Evolutionary conservation across 2,888 invertebrate species (phyloP).

Genomic region (Diabrotica balteata): DNA sequence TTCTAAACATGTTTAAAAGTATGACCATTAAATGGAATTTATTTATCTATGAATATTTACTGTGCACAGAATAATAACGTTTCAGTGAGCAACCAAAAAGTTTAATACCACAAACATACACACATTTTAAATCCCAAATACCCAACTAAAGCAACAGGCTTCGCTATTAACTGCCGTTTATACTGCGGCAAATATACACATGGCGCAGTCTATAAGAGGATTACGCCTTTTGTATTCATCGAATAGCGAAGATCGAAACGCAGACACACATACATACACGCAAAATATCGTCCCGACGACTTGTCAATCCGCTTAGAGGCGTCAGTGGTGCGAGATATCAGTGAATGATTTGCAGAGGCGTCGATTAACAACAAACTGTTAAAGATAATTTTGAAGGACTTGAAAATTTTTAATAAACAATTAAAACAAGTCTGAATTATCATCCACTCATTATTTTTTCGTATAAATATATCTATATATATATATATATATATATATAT

Average conservation of each 20-base stretch:
- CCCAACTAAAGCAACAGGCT: constrained; percentile 14
- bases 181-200: constrained; percentile 22
- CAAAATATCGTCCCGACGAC: constrained; percentile 13
- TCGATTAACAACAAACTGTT: no score
- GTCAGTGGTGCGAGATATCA: background rate
- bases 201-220: constrained; percentile 35
- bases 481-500: no score
- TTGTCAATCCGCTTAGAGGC: constrained; percentile 26
- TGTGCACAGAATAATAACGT: no score
- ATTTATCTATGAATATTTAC: no score
- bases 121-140: constrained; percentile 2
- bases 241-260: constrained; percentile 27
- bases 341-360: background rate
- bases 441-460: no score
- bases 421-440: no score
- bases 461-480: no score
- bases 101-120: background rate
- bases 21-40: no score
- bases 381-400: no score
- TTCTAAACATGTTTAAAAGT: no score
- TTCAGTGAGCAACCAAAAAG: background rate
- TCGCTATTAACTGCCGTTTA: constrained; percentile 18
- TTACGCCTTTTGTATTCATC: constrained; percentile 30
- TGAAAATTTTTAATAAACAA: no score
- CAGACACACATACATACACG: constrained; percentile 5